These are phyloP conservation scores for Brachionus sp. DNA, from an alignment of 1,140 invertebrate species.

Conservation along the genomic window DNA sequence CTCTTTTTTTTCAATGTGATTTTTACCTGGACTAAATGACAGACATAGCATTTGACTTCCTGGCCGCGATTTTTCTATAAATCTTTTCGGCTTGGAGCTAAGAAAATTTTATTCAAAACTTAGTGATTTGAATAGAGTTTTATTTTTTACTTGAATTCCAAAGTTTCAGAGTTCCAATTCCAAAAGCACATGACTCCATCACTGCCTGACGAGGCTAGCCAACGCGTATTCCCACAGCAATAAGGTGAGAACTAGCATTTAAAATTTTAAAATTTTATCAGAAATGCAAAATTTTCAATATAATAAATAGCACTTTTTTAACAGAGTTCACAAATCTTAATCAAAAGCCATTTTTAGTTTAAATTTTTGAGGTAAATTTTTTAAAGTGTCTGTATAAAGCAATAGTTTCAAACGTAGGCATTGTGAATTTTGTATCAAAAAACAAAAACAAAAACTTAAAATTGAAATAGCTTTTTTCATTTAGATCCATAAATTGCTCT, in stretches of 20 bases:
- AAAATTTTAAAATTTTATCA: slow-evolving; percentile 56
- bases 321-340: too few relatives aligned
- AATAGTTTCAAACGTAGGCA: too few relatives aligned
- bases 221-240: slow-evolving; percentile 69
- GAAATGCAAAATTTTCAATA: too few relatives aligned
- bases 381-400: too few relatives aligned
- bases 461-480: too few relatives aligned
- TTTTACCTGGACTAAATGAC: slow-evolving; percentile 76
- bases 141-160: slow-evolving; percentile 58
- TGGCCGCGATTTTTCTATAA: slow-evolving; percentile 84
- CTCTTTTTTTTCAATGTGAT: background rate
- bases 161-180: slow-evolving; percentile 62
- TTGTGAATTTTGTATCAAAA: too few relatives aligned
- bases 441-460: too few relatives aligned
- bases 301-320: too few relatives aligned
- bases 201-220: slow-evolving; percentile 85
- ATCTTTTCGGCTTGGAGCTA: slow-evolving; percentile 78
- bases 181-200: slow-evolving; percentile 96
- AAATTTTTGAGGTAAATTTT: too few relatives aligned
- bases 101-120: slow-evolving; percentile 51
- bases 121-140: background rate
- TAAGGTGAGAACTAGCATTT: slow-evolving; percentile 74
- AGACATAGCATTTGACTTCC: slow-evolving; percentile 94
- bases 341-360: too few relatives aligned
- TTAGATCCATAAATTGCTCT: too few relatives aligned